Percentiles rank a stretch among this genome's conserved stretches.
Conservation (phyloP, 1,140 invertebrate genomes). For the Harpegnathos saltator region DNA sequence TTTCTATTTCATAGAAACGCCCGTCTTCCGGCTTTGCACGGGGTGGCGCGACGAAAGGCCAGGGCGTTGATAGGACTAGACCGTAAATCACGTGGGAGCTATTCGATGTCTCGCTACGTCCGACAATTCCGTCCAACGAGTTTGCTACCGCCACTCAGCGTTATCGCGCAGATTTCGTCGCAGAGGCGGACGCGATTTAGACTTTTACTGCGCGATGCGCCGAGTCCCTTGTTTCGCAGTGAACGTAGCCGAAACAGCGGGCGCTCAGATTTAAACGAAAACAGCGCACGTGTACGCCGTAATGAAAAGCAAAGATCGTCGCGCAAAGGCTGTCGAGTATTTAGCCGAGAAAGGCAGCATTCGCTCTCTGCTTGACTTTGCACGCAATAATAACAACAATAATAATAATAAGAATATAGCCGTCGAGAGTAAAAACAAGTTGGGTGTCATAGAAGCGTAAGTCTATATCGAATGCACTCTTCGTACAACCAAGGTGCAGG, state of each 20-base stretch:
- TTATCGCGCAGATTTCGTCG: slow-evolving; percentile 69
- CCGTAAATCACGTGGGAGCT: slow-evolving; percentile 76
- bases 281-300: not conserved
- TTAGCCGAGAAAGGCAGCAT: no score
- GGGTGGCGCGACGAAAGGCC: slow-evolving; percentile 61
- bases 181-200: not conserved
- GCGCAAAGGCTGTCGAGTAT: no score
- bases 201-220: not conserved
- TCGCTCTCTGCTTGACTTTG: no score
- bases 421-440: slow-evolving; percentile 35
- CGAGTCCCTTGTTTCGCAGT: not conserved
- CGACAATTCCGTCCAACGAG: slow-evolving; percentile 47
- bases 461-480: not conserved
- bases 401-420: no score
- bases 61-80: slow-evolving; percentile 77
- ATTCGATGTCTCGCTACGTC: slow-evolving; percentile 65
- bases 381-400: no score
- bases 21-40: slow-evolving; percentile 60
- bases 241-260: not conserved
- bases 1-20: slow-evolving; percentile 81
- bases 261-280: not conserved
- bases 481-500: slow-evolving; percentile 52
- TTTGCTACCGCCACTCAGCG: slow-evolving; percentile 60
- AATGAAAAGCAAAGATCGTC: slow-evolving; percentile 8
- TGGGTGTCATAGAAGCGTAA: slow-evolving; percentile 21